Conservation (phyloP, 2,797 vertebrate genomes). For the Myotis myotis region DNA sequence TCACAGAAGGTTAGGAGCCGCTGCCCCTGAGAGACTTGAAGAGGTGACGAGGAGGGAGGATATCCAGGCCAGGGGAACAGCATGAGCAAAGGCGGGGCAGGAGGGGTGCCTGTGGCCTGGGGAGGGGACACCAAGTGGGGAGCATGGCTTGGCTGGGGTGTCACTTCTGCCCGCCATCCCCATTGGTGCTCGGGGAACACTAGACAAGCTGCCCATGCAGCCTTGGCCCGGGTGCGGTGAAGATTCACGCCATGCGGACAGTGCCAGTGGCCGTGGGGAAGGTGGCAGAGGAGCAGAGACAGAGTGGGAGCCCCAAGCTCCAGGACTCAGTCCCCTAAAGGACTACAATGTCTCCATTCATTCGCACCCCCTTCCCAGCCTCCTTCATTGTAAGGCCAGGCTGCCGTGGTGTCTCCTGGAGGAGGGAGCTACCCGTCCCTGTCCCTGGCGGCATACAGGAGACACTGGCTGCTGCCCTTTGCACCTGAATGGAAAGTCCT, state of each 20-base stretch:
- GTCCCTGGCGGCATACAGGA: background rate
- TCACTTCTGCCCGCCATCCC: background rate
- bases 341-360: background rate
- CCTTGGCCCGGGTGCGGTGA: background rate
- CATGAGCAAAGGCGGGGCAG: background rate
- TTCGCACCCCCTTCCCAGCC: background rate
- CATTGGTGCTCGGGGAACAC: background rate
- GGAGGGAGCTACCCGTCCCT: accelerated
- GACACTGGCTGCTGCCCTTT: background rate
- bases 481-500: background rate
- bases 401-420: background rate
- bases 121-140: background rate
- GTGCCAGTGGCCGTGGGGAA: background rate
- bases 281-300: background rate
- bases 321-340: background rate
- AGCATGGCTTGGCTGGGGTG: background rate
- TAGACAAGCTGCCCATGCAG: background rate
- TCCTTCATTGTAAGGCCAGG: background rate
- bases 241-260: accelerated
- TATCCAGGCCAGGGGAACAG: background rate
- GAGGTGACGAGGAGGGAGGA: background rate
- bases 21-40: background rate
- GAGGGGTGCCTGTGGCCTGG: background rate
- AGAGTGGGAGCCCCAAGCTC: background rate
- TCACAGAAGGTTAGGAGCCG: background rate